Percentiles rank a stretch among this genome's conserved stretches.
These are phyloP conservation scores for Eonycteris spelaea DNA, from an alignment of 2,113 vertebrate genomes.

Conservation along the genomic window DNA sequence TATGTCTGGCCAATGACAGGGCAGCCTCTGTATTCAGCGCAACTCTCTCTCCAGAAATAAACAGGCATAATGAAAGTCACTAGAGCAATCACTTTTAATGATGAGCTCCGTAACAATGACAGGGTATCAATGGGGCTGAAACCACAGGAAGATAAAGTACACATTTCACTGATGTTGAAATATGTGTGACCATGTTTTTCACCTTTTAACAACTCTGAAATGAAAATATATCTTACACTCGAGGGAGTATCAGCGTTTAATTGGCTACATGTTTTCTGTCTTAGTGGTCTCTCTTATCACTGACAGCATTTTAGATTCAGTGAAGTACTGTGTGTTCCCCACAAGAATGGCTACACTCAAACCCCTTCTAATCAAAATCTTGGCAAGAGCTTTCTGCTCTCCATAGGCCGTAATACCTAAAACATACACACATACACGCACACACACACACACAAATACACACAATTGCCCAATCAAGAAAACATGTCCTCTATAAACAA, in stretches of 20 bases:
- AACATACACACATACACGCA: neutral
- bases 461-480: neutral
- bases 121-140: neutral
- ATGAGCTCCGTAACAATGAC: neutral
- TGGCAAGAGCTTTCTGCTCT: neutral
- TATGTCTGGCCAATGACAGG: neutral
- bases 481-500: neutral
- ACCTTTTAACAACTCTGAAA: neutral
- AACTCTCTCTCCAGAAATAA: neutral
- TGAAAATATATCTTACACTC: neutral
- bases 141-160: neutral
- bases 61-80: neutral
- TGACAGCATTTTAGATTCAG: neutral
- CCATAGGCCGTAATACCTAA: neutral
- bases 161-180: neutral
- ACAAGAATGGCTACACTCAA: neutral
- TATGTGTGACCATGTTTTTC: neutral
- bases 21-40: neutral
- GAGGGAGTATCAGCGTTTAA: neutral
- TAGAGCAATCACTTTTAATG: neutral
- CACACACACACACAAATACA: no score
- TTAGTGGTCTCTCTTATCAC: neutral
- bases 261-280: neutral
- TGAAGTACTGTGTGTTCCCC: neutral
- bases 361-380: neutral